phyloP scores from a whole-genome alignment of 2,888 invertebrate species.

The Gisinianus flammeolus region DNA sequence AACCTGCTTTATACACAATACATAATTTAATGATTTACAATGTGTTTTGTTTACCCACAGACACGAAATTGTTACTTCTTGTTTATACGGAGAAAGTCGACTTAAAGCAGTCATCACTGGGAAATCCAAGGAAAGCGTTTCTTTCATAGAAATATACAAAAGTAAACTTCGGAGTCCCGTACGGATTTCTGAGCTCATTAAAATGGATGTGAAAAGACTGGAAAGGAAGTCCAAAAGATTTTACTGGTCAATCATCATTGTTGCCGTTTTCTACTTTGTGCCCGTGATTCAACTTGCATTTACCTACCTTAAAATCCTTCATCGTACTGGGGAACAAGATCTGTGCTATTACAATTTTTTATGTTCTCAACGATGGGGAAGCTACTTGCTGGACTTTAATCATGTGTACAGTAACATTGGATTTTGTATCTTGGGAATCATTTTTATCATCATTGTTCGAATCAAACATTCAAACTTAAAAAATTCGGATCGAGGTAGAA shows the following conservation, averaged over 20 bases:
- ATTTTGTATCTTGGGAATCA: slow-evolving; percentile 76
- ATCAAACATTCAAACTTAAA: slow-evolving; percentile 13
- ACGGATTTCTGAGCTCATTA: slow-evolving; percentile 18
- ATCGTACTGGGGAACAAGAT: slow-evolving; percentile 55
- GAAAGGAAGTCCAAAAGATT: slow-evolving; percentile 46
- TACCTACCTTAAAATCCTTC: slow-evolving; percentile 47
- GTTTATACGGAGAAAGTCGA: too few relatives aligned
- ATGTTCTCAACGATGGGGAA: slow-evolving; percentile 64
- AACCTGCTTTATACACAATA: too few relatives aligned
- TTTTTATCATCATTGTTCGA: slow-evolving; percentile 74
- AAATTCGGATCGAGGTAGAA: background rate
- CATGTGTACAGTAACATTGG: slow-evolving; percentile 85
- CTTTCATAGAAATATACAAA: background rate
- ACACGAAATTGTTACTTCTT: background rate
- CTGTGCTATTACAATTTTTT: slow-evolving; percentile 57
- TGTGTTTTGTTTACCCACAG: too few relatives aligned
- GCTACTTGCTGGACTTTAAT: slow-evolving; percentile 78
- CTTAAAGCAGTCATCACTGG: too few relatives aligned
- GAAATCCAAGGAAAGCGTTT: background rate
- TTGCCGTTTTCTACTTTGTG: slow-evolving; percentile 55
- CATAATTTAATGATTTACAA: too few relatives aligned
- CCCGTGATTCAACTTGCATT: slow-evolving; percentile 55
- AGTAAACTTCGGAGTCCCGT: slow-evolving; percentile 6
- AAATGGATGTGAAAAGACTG: slow-evolving; percentile 59
- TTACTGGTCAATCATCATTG: slow-evolving; percentile 54